Conservation (phyloP, 2,797 vertebrate genomes). For the Melanogrammus aeglefinus region DNA sequence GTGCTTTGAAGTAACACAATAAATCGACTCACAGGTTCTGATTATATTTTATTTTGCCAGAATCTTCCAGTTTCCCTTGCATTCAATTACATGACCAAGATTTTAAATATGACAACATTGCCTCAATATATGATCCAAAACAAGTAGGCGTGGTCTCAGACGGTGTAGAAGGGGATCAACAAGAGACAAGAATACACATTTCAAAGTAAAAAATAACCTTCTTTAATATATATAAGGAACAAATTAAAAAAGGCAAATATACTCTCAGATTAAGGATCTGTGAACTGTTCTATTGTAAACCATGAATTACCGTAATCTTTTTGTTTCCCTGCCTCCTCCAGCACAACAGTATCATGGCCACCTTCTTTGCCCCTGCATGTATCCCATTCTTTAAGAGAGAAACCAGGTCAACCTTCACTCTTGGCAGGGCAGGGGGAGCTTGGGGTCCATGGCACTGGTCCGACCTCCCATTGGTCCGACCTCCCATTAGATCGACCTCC, state of each 20-base stretch:
- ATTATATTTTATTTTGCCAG: background rate
- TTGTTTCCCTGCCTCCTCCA: background rate
- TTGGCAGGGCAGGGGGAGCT: background rate
- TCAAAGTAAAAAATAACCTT: no score
- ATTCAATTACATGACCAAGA: background rate
- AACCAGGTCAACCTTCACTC: background rate
- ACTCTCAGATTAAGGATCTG: background rate
- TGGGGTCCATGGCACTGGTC: no score
- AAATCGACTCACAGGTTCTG: background rate
- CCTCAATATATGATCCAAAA: background rate
- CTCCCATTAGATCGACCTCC: no score
- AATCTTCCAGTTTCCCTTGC: background rate
- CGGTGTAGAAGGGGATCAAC: no score
- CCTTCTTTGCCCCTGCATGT: background rate
- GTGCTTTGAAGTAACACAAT: background rate
- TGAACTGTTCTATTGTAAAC: background rate
- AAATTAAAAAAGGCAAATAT: background rate
- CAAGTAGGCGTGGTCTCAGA: background rate
- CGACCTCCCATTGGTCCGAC: no score
- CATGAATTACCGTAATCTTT: background rate
- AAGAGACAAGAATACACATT: no score
- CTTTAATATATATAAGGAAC: background rate
- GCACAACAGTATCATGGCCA: background rate
- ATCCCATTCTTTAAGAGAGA: background rate
- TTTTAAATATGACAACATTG: background rate